Evolutionary conservation across 2,797 vertebrate species (phyloP).

Genomic region (Acrocephalus scirpaceus): DNA sequence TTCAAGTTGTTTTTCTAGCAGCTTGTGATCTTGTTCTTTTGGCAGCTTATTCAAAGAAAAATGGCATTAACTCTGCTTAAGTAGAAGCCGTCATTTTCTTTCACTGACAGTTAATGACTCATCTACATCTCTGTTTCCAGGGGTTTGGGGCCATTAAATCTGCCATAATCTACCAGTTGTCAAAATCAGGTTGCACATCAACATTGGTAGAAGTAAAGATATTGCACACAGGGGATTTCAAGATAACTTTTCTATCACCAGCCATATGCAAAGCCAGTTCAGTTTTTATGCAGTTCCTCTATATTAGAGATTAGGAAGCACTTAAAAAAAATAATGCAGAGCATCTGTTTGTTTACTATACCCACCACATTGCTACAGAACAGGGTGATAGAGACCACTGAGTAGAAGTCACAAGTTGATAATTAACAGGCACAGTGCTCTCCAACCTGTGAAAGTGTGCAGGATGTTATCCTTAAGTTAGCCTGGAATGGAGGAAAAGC

Average conservation of each 20-base stretch:
- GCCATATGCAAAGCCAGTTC: neutral
- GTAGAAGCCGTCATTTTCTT: neutral
- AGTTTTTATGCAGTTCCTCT: neutral
- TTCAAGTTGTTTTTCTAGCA: neutral
- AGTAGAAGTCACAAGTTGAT: neutral
- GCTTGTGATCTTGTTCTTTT: constrained; percentile 24
- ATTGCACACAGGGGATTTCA: neutral
- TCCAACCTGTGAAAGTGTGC: neutral
- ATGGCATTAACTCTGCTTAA: neutral
- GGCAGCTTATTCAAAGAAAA: neutral
- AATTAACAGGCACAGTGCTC: neutral
- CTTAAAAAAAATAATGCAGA: neutral
- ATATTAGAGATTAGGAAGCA: neutral
- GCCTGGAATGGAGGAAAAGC: neutral
- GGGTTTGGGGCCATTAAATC: neutral
- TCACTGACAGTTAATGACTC: neutral
- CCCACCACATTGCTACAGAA: neutral
- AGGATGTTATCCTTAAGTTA: neutral
- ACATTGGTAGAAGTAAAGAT: neutral
- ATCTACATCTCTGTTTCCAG: neutral
- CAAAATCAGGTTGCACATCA: neutral
- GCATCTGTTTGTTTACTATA: neutral
- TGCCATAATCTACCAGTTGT: neutral
- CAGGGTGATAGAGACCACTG: neutral
- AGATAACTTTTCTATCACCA: neutral